These are phyloP conservation scores for Lasioglossum baleicum DNA, from an alignment of 1,140 invertebrate species.

Conservation along the genomic window DNA sequence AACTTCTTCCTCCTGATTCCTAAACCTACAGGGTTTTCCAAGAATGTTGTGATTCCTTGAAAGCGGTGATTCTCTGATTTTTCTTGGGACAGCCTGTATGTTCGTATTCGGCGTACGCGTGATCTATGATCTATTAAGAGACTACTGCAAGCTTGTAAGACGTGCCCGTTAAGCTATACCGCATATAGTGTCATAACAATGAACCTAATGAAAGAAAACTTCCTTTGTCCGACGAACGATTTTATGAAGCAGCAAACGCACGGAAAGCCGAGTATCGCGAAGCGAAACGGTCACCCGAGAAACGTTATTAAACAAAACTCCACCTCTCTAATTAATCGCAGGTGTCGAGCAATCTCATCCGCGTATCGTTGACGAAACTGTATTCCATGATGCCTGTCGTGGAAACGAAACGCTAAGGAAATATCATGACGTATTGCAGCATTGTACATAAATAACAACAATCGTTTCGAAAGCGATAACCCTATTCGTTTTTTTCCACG, in stretches of 20 bases:
- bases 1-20: background rate
- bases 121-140: background rate
- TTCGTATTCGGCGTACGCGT: too few species aligned
- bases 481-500: background rate
- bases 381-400: too few species aligned
- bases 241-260: background rate
- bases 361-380: background rate
- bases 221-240: background rate
- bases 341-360: background rate
- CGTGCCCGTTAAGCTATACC: background rate
- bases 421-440: background rate
- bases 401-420: background rate
- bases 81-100: too few species aligned
- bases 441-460: slow-evolving; percentile 17
- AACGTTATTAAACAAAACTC: slow-evolving; percentile 1
- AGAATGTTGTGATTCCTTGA: too few species aligned
- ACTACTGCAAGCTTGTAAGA: background rate
- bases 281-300: background rate
- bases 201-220: background rate
- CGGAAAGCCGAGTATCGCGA: background rate
- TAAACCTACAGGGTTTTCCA: too few species aligned
- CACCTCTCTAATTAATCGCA: slow-evolving; percentile 4
- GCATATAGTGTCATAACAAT: background rate
- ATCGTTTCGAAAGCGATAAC: slow-evolving; percentile 16
- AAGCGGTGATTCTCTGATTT: too few species aligned